These are phyloP conservation scores for Galendromus occidentalis DNA, from an alignment of 1,140 invertebrate species.

Conservation along the genomic window DNA sequence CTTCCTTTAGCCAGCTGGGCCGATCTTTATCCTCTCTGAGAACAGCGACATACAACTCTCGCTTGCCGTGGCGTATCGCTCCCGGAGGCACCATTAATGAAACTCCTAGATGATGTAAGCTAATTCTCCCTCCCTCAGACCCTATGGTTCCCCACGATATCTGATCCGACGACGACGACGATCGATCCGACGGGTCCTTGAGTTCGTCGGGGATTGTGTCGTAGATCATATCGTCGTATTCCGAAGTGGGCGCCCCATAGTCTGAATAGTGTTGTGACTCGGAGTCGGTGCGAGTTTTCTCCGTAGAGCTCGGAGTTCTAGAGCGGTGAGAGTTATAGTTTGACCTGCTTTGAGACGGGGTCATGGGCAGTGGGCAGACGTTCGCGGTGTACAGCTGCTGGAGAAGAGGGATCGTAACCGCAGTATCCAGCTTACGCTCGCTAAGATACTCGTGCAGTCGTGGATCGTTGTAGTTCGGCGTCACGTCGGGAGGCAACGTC, in stretches of 20 bases:
- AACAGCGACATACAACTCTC: conserved; percentile 63
- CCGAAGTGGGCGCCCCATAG: not conserved
- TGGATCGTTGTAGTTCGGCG: not conserved
- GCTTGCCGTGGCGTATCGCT: conserved; percentile 48
- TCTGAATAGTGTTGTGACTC: not conserved
- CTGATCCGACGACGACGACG: not conserved
- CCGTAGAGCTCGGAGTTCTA: conserved; percentile 2
- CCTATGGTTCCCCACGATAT: not conserved
- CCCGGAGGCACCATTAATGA: conserved; percentile 67
- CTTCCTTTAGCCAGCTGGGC: conserved; percentile 41
- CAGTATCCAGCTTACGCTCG: not conserved
- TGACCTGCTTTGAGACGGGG: not conserved
- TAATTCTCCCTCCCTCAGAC: not conserved
- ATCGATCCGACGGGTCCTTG: not conserved
- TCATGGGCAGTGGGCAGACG: not conserved
- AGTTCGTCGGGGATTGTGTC: conserved; percentile 8
- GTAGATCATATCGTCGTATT: not conserved
- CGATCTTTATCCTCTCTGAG: conserved; percentile 70
- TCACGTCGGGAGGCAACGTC: not conserved
- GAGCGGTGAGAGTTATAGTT: not conserved
- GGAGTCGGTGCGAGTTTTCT: not conserved
- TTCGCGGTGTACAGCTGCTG: not conserved
- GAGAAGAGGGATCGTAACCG: not conserved
- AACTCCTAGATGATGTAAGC: conserved; percentile 35
- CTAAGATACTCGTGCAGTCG: not conserved